These are phyloP conservation scores for Nasonia longicornis DNA, from an alignment of 1,140 invertebrate genomes.

Conservation along the genomic window DNA sequence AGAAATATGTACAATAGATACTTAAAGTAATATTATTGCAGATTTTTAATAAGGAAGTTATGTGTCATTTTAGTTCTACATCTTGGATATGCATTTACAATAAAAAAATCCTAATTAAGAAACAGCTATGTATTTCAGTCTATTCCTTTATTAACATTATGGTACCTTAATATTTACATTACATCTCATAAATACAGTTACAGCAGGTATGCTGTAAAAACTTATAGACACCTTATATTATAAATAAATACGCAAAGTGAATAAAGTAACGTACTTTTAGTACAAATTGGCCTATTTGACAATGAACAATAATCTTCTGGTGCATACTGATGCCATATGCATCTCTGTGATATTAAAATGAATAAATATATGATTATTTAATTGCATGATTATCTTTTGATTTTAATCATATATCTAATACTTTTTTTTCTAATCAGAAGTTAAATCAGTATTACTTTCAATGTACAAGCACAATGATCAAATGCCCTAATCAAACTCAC, in stretches of 20 bases:
- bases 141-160: conserved; percentile 44
- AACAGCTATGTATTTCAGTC: conserved; percentile 30
- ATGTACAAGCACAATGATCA: neutral
- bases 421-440: neutral
- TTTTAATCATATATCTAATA: neutral
- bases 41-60: neutral
- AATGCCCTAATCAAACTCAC: conserved; percentile 21
- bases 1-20: conserved; percentile 24
- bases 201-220: conserved; percentile 19
- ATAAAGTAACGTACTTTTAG: neutral
- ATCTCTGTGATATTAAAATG: conserved; percentile 15
- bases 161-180: conserved; percentile 44
- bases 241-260: conserved; percentile 36
- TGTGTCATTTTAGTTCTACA: conserved; percentile 7
- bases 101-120: conserved; percentile 30
- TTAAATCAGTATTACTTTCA: neutral
- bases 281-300: conserved; percentile 11
- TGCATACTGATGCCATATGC: conserved; percentile 18
- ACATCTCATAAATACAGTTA: conserved; percentile 42
- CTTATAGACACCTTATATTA: conserved; percentile 14
- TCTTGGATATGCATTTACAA: conserved; percentile 9
- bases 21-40: conserved; percentile 7
- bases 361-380: neutral
- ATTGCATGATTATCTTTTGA: neutral
- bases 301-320: conserved; percentile 18